Evolutionary conservation across 1,140 invertebrate genomes (phyloP), one percentile per base, ranked within the genome.

Genomic region (Oncopodura yosiiana): DNA sequence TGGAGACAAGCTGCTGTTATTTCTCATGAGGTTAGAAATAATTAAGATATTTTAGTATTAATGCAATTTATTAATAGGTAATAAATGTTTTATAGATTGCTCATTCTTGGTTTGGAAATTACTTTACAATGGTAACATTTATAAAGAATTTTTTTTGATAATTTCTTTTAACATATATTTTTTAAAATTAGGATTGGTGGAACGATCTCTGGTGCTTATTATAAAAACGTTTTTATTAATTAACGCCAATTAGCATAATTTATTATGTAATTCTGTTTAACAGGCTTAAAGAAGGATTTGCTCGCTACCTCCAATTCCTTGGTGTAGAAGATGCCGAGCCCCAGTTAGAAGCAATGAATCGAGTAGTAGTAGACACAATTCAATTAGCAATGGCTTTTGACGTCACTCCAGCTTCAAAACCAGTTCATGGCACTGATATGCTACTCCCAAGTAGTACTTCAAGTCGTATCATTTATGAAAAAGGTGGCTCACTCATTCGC

Each of bases 401-500:
- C 64, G 8, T 63, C 76, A n/a, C 0, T 18, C 67, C 69, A 3
- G 70, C 73, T 3, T 79, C 78, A 2, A 78, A 80, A 66, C 77
- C 79, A 4, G 71, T 81, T 37, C 74, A 73, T 46, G 69, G 75
- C n/a, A 68, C n/a, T n/a, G n/a, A n/a, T n/a, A n/a, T n/a, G n/a
- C n/a, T n/a, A n/a, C n/a, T n/a, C n/a, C n/a, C n/a, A n/a, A n/a
- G n/a, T n/a, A 12, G 12, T 4, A 43, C 18, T 9, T 23, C 41
- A 2, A 43, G 41, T 26, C 12, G 19, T 18, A 58, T 58, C 16
- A 53, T 49, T 44, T 59, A 59, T 18, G 50, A 59, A 4, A 59
- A 59, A 72, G 78, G 77, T 16, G 82, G 76, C 1, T 73, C 78
- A 3, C 67, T 90, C 11, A 79, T 90, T 18, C 73, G 84, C 53